These are phyloP conservation scores for Chironomus tentans DNA, from an alignment of 2,888 invertebrate species.

Conservation along the genomic window DNA sequence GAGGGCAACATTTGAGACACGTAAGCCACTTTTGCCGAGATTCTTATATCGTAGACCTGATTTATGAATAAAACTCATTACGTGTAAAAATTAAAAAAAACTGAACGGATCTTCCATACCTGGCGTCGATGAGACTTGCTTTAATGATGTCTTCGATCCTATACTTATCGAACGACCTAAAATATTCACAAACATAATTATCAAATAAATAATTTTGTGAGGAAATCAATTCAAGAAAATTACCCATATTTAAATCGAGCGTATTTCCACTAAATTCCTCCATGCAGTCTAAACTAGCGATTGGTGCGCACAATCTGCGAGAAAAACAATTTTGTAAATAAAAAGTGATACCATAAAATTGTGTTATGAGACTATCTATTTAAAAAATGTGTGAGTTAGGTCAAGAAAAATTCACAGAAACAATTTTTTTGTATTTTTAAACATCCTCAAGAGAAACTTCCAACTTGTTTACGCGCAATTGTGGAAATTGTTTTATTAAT, in stretches of 20 bases:
- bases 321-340: not conserved
- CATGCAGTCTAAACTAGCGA: constrained; percentile 89
- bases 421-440: too few species aligned
- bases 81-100: not conserved
- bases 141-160: constrained; percentile 42
- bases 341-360: not conserved
- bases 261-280: constrained; percentile 74
- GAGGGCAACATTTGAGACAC: constrained; percentile 89
- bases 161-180: constrained; percentile 42
- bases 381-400: not conserved
- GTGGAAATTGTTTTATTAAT: too few species aligned
- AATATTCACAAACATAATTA: not conserved
- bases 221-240: too few species aligned
- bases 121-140: constrained; percentile 50
- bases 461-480: too few species aligned
- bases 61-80: not conserved
- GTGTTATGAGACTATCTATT: not conserved
- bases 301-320: constrained; percentile 62
- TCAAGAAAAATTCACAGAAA: not conserved
- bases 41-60: constrained; percentile 77
- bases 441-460: too few species aligned
- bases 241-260: constrained; percentile 42
- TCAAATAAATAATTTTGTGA: not conserved
- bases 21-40: constrained; percentile 88
- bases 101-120: not conserved